Percentiles rank a stretch among this genome's conserved stretches.
These are phyloP conservation scores for Manis crassicaudata DNA, from an alignment of 2,797 vertebrate species.

Conservation along the genomic window DNA sequence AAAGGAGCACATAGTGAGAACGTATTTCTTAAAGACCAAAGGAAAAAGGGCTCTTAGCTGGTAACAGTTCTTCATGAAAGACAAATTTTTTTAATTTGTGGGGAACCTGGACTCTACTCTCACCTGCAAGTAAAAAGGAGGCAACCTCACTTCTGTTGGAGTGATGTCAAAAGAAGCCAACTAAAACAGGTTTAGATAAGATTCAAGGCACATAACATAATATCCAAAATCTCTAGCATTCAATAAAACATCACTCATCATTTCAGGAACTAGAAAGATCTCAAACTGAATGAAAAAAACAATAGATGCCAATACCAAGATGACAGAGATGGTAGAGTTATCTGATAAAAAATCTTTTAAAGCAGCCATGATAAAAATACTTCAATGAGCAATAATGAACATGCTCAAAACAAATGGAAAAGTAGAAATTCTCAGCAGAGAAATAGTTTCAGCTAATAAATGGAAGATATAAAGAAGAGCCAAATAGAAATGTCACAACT, in stretches of 20 bases:
- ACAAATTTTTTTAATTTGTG: constrained; percentile 89
- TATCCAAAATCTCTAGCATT: background rate
- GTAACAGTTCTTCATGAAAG: constrained; percentile 92
- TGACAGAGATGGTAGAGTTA: background rate
- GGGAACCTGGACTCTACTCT: background rate
- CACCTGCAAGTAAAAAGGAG: background rate
- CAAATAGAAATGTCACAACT: background rate
- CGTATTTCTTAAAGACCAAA: constrained; percentile 97
- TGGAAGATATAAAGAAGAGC: background rate
- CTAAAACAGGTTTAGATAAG: background rate
- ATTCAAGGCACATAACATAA: background rate
- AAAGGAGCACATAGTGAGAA: constrained; percentile 93
- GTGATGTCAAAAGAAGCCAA: background rate
- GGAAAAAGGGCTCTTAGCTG: constrained; percentile 94
- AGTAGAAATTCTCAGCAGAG: background rate
- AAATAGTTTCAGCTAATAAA: background rate
- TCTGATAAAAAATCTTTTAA: background rate
- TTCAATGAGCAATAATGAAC: background rate
- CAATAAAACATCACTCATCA: background rate
- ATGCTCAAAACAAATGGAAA: background rate
- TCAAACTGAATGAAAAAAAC: background rate
- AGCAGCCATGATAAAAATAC: background rate
- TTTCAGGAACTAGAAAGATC: background rate
- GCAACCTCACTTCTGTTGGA: background rate
- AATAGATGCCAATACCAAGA: background rate